Conservation (phyloP, 2,888 invertebrate species). For the Eucriotettix oculatus region DNA sequence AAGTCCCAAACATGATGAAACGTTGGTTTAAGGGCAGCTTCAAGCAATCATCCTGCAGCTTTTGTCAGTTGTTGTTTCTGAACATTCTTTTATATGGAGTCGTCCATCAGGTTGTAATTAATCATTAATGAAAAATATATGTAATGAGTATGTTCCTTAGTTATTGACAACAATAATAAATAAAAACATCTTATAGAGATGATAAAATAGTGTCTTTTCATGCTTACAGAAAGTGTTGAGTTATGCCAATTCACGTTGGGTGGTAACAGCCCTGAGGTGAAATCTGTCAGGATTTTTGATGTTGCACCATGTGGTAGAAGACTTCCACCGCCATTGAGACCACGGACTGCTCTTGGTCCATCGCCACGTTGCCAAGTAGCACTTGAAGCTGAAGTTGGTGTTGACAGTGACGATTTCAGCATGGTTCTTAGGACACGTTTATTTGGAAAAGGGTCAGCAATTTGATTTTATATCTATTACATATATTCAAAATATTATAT, state of each 20-base stretch:
- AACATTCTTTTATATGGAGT: too few species aligned
- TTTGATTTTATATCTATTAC: neutral
- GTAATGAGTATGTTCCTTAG: too few species aligned
- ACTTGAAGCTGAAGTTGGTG: conserved; percentile 28
- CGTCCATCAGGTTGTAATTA: too few species aligned
- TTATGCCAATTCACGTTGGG: conserved; percentile 30
- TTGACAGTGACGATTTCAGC: conserved; percentile 32
- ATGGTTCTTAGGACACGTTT: conserved; percentile 31
- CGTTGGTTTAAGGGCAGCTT: too few species aligned
- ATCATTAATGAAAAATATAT: too few species aligned
- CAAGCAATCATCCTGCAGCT: too few species aligned
- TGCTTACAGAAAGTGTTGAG: conserved; percentile 26
- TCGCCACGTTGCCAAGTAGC: conserved; percentile 23
- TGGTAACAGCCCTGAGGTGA: conserved; percentile 24
- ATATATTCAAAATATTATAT: too few species aligned
- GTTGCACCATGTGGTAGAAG: conserved; percentile 7
- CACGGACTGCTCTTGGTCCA: neutral
- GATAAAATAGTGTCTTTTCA: neutral
- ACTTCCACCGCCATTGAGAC: neutral
- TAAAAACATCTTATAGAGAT: too few species aligned
- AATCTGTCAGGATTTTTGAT: conserved; percentile 25
- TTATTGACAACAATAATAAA: too few species aligned
- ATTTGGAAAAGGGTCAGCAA: conserved; percentile 25
- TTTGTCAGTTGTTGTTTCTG: too few species aligned
- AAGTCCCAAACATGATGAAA: too few species aligned